phyloP scores from a whole-genome alignment of 23 tunicate genomes.

The Ciona savignyi region DNA sequence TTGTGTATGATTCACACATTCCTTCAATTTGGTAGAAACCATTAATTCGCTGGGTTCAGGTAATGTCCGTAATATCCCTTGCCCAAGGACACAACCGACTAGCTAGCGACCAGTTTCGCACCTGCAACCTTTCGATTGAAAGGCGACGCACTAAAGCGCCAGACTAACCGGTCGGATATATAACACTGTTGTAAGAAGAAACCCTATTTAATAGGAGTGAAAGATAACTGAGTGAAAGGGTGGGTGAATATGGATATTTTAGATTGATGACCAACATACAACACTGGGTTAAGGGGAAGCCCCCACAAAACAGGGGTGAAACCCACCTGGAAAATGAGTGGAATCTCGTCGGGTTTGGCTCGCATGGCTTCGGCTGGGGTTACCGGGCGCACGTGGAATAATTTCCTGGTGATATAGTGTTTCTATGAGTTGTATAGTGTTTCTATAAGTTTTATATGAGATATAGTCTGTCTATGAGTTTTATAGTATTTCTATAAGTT shows the following conservation, averaged over 20 bases:
- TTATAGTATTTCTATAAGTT: background rate
- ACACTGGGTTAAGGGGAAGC: background rate
- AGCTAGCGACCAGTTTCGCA: too few species aligned
- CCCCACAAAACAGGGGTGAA: background rate
- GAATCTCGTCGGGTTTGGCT: constrained; percentile 94
- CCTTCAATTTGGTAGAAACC: too few species aligned
- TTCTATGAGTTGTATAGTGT: background rate
- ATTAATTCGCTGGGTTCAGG: too few species aligned
- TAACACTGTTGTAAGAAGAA: too few species aligned
- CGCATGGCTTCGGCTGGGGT: constrained; percentile 93
- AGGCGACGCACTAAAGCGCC: too few species aligned
- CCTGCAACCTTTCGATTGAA: too few species aligned
- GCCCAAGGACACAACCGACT: too few species aligned
- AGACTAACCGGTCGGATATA: too few species aligned
- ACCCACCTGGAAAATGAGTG: constrained; percentile 83
- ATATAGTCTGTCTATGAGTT: background rate
- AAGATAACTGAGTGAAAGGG: background rate
- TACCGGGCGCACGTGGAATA: constrained; percentile 90
- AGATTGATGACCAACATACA: too few species aligned
- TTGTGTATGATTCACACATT: too few species aligned
- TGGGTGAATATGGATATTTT: too few species aligned
- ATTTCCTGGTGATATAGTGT: constrained; percentile 56
- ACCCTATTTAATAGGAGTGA: background rate
- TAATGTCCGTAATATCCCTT: too few species aligned
- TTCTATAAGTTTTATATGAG: background rate